Evolutionary conservation across 2,797 vertebrate species (phyloP).

Genomic region (Alexandromys oeconomus): DNA sequence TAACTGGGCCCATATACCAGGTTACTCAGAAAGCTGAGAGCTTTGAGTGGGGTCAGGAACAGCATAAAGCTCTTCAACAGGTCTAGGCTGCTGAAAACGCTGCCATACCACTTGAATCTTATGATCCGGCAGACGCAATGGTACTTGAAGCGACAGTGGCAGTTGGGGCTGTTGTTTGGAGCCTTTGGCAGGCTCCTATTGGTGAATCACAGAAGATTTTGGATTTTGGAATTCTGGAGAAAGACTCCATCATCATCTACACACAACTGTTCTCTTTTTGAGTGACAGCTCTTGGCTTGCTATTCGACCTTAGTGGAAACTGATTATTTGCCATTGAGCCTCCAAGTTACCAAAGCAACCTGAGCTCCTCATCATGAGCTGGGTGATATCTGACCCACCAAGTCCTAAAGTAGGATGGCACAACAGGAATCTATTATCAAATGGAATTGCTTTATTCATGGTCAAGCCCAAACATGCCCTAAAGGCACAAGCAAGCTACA

Average conservation of each 20-base stretch:
- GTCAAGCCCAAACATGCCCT: neutral
- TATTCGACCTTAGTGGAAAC: neutral
- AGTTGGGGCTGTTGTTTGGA: neutral
- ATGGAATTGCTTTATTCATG: neutral
- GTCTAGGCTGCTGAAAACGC: neutral
- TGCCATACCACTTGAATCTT: neutral
- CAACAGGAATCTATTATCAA: no score
- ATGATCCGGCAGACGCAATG: neutral
- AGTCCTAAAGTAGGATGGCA: neutral
- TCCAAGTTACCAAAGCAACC: neutral
- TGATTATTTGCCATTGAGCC: neutral
- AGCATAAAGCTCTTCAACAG: neutral
- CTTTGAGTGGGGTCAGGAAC: neutral
- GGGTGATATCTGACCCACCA: neutral
- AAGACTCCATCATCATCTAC: neutral
- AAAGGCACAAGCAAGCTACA: neutral
- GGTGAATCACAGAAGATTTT: neutral
- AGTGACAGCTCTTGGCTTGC: neutral
- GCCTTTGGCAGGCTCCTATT: neutral
- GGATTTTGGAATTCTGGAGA: neutral
- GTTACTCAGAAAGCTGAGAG: neutral
- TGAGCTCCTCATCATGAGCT: neutral
- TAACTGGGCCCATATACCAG: neutral
- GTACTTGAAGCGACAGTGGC: neutral
- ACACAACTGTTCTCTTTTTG: neutral